A percentile compares a stretch with the other conserved stretches of the same genome.
Evolutionary conservation across 2,113 vertebrate species (phyloP).

Genomic region (Peromyscus leucopus): DNA sequence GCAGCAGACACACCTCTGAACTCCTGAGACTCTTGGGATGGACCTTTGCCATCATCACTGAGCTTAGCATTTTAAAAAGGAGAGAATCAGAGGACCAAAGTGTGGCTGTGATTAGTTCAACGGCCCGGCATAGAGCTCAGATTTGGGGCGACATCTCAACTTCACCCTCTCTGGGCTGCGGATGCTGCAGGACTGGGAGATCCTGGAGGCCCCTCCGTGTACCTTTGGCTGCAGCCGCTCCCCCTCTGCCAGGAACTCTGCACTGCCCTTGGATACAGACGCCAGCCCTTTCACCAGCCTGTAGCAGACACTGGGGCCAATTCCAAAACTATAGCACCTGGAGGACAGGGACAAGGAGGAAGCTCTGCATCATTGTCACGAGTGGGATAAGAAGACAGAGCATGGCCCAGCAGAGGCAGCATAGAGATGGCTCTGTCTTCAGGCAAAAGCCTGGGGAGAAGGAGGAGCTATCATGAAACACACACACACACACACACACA

Average conservation of each 20-base stretch:
- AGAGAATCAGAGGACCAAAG: neutral
- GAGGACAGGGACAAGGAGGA: neutral
- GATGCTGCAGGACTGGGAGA: neutral
- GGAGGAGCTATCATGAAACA: neutral
- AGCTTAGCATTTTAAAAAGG: conserved; percentile 2
- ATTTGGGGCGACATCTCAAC: neutral
- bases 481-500: neutral
- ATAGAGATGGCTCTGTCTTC: neutral
- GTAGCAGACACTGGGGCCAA: conserved; percentile 92
- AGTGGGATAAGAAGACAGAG: neutral
- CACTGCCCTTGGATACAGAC: conserved; percentile 91
- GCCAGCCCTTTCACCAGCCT: conserved; percentile 93
- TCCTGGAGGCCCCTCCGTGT: neutral
- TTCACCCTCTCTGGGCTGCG: neutral
- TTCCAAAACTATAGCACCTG: conserved; percentile 97
- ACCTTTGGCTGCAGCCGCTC: conserved; percentile 97
- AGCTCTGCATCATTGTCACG: neutral
- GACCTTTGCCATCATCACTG: neutral
- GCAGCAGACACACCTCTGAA: neutral
- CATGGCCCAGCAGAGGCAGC: neutral
- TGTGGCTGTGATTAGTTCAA: neutral
- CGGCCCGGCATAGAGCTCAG: neutral
- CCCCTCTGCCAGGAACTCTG: conserved; percentile 93
- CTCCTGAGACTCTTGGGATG: neutral
- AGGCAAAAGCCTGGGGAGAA: neutral